A percentile compares a stretch with the other conserved stretches of the same genome.
Evolutionary conservation across 1,140 invertebrate genomes (phyloP).

Genomic region (Rhopalosiphum maidis): DNA sequence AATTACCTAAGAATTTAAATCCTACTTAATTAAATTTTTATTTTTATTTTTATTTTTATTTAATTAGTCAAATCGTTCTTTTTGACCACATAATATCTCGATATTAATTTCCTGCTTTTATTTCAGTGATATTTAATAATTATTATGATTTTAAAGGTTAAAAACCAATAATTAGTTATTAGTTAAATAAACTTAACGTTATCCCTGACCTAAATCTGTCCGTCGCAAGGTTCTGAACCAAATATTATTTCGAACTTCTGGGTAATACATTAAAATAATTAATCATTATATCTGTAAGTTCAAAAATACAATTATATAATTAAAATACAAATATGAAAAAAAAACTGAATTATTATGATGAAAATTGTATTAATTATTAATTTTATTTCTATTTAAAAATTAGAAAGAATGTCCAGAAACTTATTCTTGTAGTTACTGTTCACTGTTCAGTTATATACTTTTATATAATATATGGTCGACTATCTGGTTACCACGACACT

Average conservation of each 20-base stretch:
- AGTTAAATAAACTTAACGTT: not conserved
- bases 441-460: no score
- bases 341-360: no score
- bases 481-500: no score
- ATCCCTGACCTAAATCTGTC: not conserved
- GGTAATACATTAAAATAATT: not conserved
- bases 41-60: no score
- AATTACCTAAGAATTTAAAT: not conserved
- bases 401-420: no score
- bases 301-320: not conserved
- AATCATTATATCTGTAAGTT: not conserved
- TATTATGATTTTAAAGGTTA: constrained; percentile 19
- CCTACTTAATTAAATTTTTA: no score
- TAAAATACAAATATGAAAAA: not conserved
- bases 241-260: not conserved
- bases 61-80: not conserved
- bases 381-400: no score
- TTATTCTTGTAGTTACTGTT: no score
- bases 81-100: not conserved
- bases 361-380: no score
- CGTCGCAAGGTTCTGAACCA: not conserved
- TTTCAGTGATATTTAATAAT: not conserved
- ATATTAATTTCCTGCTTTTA: constrained; percentile 22
- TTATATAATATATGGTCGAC: no score
- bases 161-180: constrained; percentile 3